A percentile compares a stretch with the other conserved stretches of the same genome.
Evolutionary conservation across 1,140 invertebrate species (phyloP).

Genomic region (Acromyrmex heyeri): DNA sequence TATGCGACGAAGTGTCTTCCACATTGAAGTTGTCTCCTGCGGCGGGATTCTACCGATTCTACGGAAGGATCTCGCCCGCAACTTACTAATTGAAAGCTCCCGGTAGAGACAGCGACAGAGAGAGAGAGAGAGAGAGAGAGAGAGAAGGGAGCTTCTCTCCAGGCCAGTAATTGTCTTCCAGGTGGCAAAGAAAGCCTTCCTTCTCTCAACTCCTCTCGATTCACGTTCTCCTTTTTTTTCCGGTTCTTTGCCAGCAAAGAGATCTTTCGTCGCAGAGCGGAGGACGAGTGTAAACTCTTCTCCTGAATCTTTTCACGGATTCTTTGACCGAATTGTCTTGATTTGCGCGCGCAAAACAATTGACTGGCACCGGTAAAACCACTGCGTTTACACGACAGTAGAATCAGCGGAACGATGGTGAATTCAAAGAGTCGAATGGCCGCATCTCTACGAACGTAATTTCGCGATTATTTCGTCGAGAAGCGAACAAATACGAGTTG

Average conservation of each 20-base stretch:
- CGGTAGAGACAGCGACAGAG: not conserved
- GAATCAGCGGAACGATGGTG: constrained; percentile 36
- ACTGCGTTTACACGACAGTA: constrained; percentile 47
- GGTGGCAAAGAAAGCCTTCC: constrained; percentile 56
- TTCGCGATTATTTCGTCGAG: constrained; percentile 48
- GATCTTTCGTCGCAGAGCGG: constrained; percentile 37
- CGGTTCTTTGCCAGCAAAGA: constrained; percentile 57
- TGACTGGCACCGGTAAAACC: constrained; percentile 2
- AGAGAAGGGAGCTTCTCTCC: not conserved
- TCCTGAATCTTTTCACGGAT: constrained; percentile 55
- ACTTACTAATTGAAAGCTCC: constrained; percentile 71
- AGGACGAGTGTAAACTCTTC: constrained; percentile 66
- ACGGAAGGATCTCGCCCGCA: constrained; percentile 39
- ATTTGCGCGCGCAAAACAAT: constrained; percentile 33
- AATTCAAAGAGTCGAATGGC: constrained; percentile 29
- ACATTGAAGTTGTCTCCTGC: constrained; percentile 24
- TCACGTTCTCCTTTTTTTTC: constrained; percentile 34
- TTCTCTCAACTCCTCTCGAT: constrained; percentile 32
- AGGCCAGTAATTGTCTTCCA: constrained; percentile 67
- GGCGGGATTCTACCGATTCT: not conserved
- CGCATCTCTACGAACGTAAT: constrained; percentile 29
- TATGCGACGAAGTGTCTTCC: constrained; percentile 18
- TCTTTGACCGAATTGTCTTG: constrained; percentile 47
- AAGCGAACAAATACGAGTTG: constrained; percentile 27
- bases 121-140: not conserved